Conservation (phyloP, 1,140 invertebrate genomes). For the Drosophila saltans region DNA sequence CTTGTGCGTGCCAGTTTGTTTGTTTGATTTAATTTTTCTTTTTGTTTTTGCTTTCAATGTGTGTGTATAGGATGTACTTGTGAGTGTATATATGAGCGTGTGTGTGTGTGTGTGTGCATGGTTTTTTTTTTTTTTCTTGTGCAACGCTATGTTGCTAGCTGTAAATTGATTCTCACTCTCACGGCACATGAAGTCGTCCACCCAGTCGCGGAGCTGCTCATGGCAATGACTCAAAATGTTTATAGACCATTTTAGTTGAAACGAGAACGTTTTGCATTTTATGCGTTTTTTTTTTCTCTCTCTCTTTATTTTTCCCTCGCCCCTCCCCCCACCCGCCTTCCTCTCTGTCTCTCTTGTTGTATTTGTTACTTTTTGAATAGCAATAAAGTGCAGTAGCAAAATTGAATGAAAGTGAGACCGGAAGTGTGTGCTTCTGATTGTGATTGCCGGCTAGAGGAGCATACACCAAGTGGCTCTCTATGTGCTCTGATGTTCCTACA, state of each 20-base stretch:
- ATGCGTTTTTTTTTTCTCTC: constrained; percentile 48
- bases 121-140: constrained; percentile 25
- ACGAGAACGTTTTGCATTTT: constrained; percentile 61
- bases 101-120: background rate
- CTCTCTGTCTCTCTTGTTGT: background rate
- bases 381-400: constrained; percentile 54
- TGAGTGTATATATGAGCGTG: no score
- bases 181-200: constrained; percentile 1
- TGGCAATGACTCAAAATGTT: constrained; percentile 59
- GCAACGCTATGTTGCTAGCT: constrained; percentile 30
- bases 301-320: constrained; percentile 22
- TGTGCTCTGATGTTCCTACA: background rate
- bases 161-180: constrained; percentile 60
- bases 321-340: background rate
- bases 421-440: constrained; percentile 53
- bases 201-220: background rate
- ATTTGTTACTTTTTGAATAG: constrained; percentile 25
- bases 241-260: constrained; percentile 60
- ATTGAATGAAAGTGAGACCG: constrained; percentile 66
- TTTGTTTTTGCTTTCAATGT: background rate
- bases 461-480: constrained; percentile 1
- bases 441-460: constrained; percentile 39
- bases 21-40: constrained; percentile 55
- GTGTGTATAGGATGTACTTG: no score
- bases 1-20: constrained; percentile 61